Base-by-base conservation (phyloP, 2,888 invertebrate genomes). In the Bugula neritina region DNA sequence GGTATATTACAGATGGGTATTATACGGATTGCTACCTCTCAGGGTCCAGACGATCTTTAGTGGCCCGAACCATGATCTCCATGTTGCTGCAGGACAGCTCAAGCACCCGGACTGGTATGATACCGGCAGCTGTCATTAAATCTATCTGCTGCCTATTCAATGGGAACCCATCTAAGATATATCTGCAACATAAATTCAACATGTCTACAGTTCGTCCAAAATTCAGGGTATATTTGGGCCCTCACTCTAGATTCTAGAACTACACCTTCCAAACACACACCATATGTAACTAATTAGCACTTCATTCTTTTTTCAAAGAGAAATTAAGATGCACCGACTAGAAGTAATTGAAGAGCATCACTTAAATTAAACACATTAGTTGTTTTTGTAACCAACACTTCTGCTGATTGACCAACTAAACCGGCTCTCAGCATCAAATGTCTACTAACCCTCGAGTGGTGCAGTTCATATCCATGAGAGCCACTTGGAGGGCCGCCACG, bases 91-190 rank as follows among this genome's bases (percentile, higher is more conserved):
- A 75, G 21, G 79, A 75, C 54, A 85, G 76, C 74, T 83, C 82
- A 52, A 85, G 75, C 29, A 85, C 79, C 63, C 81, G 75, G 35
- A 82, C 79, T 27, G 84, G 84, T 58, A 84, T 82, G 69, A 85
- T 80, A 74, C 78, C 78, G 25, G 79, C 73, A 69, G 82, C 79
- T 5, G 80, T 81, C 79, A 85, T 79, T 74, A 84, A 72, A 1
- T 82, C 80, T 25, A 83, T 77, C 74, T 84, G 84, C 3, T 76
- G 75, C 73, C 77, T 79, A 10, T 80, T 82, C 71, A 78, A 71
- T 29, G 84, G 84, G 75, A 76, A 84, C 0, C 84, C 84, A 77
- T 85, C 85, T 69, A 85, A 74, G 1, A 84, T 79, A 75, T 80
- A 84, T 31, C 84, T 84, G 75, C 13, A 43, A n/a, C n/a, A n/a